A percentile compares a stretch with the other conserved stretches of the same genome.
Evolutionary conservation across 2,113 vertebrate genomes (phyloP).

Genomic region (Poeciliopsis occidentalis): DNA sequence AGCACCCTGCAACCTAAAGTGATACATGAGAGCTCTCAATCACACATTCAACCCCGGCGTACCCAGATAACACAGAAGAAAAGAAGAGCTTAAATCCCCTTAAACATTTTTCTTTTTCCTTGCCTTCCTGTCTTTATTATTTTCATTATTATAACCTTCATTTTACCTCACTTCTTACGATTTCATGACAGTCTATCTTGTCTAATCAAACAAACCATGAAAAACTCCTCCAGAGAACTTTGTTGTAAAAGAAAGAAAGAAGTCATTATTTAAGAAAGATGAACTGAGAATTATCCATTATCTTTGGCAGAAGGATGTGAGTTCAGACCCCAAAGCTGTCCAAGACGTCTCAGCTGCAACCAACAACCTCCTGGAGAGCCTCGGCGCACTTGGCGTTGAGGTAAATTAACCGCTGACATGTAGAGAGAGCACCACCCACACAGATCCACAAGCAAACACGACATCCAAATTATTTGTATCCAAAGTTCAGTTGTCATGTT

Average conservation of each 20-base stretch:
- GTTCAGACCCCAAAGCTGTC: conserved; percentile 81
- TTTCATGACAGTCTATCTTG: neutral
- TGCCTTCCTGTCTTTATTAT: neutral
- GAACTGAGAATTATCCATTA: conserved; percentile 7
- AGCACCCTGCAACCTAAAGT: conserved; percentile 48
- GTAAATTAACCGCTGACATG: conserved; percentile 67
- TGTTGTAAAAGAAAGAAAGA: too few species aligned
- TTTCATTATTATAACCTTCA: conserved; percentile 7
- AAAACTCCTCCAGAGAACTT: neutral
- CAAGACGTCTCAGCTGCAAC: conserved; percentile 84
- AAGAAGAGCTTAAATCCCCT: conserved; percentile 19
- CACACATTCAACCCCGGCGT: conserved; percentile 5
- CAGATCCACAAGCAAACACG: neutral
- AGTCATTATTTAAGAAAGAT: neutral
- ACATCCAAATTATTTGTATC: conserved; percentile 38
- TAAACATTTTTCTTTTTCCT: conserved; percentile 25
- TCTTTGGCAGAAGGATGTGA: conserved; percentile 80
- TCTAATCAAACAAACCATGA: neutral
- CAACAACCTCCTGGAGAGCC: conserved; percentile 80
- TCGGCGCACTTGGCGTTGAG: conserved; percentile 84
- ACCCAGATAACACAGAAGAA: conserved; percentile 26
- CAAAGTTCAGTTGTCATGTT: conserved; percentile 52
- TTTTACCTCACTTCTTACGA: neutral
- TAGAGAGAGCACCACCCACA: neutral
- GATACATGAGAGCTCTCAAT: conserved; percentile 29